These are phyloP conservation scores for Gasterosteus nipponicus DNA, from an alignment of 2,113 vertebrate genomes.

Conservation along the genomic window DNA sequence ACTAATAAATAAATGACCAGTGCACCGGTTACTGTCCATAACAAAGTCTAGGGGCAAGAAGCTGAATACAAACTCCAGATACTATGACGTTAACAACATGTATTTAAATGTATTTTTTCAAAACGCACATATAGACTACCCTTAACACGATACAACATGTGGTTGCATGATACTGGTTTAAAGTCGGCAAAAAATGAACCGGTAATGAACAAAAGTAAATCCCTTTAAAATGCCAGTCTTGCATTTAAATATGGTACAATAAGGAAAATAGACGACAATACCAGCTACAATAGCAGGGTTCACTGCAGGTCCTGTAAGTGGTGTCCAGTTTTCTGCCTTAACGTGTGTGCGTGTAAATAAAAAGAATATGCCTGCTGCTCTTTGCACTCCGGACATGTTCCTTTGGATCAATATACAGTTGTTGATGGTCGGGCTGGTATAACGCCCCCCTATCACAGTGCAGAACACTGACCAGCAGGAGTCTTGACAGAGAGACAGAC, in stretches of 20 bases:
- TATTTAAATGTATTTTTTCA: background rate
- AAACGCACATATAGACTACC: background rate
- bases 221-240: background rate
- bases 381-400: background rate
- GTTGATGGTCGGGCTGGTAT: background rate
- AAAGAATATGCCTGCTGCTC: background rate
- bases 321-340: background rate
- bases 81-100: background rate
- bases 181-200: background rate
- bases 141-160: background rate
- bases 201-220: background rate
- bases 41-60: background rate
- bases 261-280: background rate
- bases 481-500: no score
- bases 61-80: background rate
- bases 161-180: background rate
- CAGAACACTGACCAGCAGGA: slow-evolving; percentile 31
- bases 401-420: slow-evolving; percentile 12
- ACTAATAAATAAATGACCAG: background rate
- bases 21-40: background rate
- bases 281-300: background rate
- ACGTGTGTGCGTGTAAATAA: no score
- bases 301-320: background rate
- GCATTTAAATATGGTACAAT: background rate
- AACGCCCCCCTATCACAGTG: slow-evolving; percentile 20